Evolutionary conservation across 2,113 vertebrate genomes (phyloP), one percentile per base, ranked within the genome.

Genomic region (Cairina moschata): DNA sequence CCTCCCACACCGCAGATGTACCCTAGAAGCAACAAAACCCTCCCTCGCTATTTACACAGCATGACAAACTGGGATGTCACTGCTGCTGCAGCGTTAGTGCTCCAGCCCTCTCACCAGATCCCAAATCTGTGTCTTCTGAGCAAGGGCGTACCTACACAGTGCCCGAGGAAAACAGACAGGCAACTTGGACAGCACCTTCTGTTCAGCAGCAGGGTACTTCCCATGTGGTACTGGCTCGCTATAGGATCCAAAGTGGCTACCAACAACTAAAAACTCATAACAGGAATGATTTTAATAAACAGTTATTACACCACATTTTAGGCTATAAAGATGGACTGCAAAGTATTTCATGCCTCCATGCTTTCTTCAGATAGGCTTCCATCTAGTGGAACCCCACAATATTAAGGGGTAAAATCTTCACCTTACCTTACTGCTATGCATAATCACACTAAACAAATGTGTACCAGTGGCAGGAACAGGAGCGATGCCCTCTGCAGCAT

Each of bases 171-270:
- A 16, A 56, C 20, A 11, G 29, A 80, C 0, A 0, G 83, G 46
- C 23, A 28, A 10, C 23, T 2, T 2, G 9, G 60, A 71, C 54
- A 4, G 18, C 38, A 68, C 6, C 77, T 65, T 44, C 6, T 2
- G 5, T 46, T 71, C 55, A 55, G 28, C 36, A 92, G 44, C 55
- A 63, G 18, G 0, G 7, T 20, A 20, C 28, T 72, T 65, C 29
- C n/a, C 1, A 0, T 1, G 0, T 9, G 22, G 52, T 13, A 66
- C 71, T 50, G 71, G 55, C 42, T 52, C 31, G 14, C 1, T 46
- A 17, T 4, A 72, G 25, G 21, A 40, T 25, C 46, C 73, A 11
- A 69, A 40, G 32, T 32, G 15, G 25, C 32, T 81, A 74, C 52
- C 11, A 68, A 44, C 32, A 21, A 77, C 25, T 15, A n/a, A 54